Evolutionary conservation across 2,113 vertebrate species (phyloP).

Genomic region (Silurus meridionalis): DNA sequence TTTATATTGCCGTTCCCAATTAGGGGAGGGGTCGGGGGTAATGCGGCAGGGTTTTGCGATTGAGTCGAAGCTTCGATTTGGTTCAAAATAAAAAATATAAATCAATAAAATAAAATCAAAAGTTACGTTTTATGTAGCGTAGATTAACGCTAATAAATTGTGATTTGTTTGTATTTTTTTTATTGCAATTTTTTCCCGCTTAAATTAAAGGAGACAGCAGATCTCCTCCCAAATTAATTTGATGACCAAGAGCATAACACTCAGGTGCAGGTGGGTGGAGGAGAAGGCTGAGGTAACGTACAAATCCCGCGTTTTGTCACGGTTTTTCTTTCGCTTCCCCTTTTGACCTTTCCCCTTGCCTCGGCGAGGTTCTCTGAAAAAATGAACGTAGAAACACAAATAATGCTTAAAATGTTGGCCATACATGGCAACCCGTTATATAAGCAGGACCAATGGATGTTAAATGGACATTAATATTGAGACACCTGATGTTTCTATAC

Average conservation of each 20-base stretch:
- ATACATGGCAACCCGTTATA: not conserved
- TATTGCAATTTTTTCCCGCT: not conserved
- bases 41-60: not conserved
- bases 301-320: slow-evolving; percentile 88
- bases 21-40: no score
- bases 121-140: not conserved
- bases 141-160: slow-evolving; percentile 44
- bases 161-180: not conserved
- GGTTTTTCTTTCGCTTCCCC: slow-evolving; percentile 97
- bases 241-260: slow-evolving; percentile 71
- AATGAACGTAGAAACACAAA: slow-evolving; percentile 40
- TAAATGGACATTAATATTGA: not conserved
- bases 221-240: slow-evolving; percentile 77
- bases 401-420: not conserved
- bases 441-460: not conserved
- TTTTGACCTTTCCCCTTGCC: slow-evolving; percentile 95
- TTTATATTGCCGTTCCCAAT: no score
- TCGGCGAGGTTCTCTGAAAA: slow-evolving; percentile 94
- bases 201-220: slow-evolving; percentile 69
- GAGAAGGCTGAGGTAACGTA: slow-evolving; percentile 85
- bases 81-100: slow-evolving; percentile 22
- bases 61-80: not conserved
- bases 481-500: not conserved
- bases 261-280: slow-evolving; percentile 72
- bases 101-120: slow-evolving; percentile 22